These are phyloP conservation scores for Trachymyrmex septentrionalis DNA, from an alignment of 1,140 invertebrate species.

Conservation along the genomic window DNA sequence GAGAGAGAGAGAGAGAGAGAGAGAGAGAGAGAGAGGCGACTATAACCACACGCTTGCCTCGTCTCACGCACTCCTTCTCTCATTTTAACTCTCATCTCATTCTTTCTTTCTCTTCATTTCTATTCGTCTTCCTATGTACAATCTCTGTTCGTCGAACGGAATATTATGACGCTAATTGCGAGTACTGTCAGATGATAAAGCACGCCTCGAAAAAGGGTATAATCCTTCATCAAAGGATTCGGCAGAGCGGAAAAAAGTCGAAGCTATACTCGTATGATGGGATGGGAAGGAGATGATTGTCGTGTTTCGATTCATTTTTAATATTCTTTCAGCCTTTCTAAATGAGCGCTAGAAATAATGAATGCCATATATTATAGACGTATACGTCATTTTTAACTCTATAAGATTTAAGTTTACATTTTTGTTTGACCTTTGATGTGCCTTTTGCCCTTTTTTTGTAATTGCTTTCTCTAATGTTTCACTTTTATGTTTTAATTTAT, in stretches of 20 bases:
- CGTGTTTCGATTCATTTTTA: not conserved
- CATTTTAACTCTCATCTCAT: conserved; percentile 27
- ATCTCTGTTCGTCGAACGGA: conserved; percentile 51
- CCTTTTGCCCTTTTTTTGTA: no score
- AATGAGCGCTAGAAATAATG: no score
- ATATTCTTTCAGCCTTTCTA: not conserved
- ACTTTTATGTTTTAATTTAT: no score
- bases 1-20: conserved; percentile 56
- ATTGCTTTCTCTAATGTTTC: no score
- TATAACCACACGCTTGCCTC: conserved; percentile 73
- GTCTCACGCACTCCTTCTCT: conserved; percentile 13
- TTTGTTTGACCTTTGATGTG: no score
- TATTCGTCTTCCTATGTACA: conserved; percentile 49
- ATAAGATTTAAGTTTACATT: no score
- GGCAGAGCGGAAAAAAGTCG: not conserved
- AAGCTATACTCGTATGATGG: not conserved
- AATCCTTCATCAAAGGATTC: not conserved
- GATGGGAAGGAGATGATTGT: not conserved
- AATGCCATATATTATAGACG: no score
- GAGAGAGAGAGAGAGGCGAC: conserved; percentile 44
- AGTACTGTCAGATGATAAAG: conserved; percentile 44
- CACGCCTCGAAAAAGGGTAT: not conserved
- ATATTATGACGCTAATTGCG: conserved; percentile 76
- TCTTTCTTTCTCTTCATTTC: conserved; percentile 53
- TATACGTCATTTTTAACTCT: no score